These are phyloP conservation scores for Euleptes europaea DNA, from an alignment of 2,113 vertebrate genomes.

Conservation along the genomic window DNA sequence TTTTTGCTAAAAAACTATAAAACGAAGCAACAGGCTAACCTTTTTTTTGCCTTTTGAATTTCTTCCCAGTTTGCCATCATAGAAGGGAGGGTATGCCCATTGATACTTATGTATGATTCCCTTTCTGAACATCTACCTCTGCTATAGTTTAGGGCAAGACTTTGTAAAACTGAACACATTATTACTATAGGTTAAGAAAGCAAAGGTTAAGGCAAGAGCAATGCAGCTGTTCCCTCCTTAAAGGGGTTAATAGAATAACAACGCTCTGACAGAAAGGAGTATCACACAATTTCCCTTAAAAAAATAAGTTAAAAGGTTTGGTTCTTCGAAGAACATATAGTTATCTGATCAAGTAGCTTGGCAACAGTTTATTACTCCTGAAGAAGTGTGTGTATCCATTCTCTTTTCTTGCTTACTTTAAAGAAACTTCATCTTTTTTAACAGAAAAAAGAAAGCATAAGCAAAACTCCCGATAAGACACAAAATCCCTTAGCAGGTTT, in stretches of 20 bases:
- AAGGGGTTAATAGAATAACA: constrained; percentile 2
- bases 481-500: neutral
- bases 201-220: neutral
- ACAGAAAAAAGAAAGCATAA: neutral
- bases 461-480: neutral
- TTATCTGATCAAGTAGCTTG: neutral
- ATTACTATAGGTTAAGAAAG: constrained; percentile 7
- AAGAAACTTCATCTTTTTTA: neutral
- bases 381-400: neutral
- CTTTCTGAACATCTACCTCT: neutral
- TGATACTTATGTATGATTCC: constrained; percentile 6
- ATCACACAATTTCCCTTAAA: neutral
- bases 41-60: neutral
- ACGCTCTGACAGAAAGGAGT: neutral
- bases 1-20: too few species aligned
- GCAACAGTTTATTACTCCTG: neutral
- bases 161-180: constrained; percentile 28
- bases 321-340: neutral
- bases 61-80: neutral
- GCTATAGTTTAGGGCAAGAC: constrained; percentile 14
- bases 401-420: neutral
- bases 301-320: neutral
- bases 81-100: neutral
- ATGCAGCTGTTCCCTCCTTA: neutral
- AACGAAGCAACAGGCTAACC: too few species aligned